Evolutionary conservation across 2,888 invertebrate genomes (phyloP), one percentile per base, ranked within the genome.

Genomic region (Coenonympha arcania): DNA sequence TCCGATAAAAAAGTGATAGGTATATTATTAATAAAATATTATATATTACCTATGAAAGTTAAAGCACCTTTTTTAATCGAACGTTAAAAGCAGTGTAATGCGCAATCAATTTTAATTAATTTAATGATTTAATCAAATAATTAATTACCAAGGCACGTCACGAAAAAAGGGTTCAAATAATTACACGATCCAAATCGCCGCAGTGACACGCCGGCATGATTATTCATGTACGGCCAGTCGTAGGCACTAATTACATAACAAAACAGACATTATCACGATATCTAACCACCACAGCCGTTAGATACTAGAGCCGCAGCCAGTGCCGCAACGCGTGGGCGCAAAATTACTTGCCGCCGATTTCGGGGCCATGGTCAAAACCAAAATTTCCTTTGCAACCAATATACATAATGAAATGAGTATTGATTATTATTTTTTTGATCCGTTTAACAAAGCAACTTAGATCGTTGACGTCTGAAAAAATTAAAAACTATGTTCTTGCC

Each of bases 231-330:
- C 26, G 33, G 39, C 33, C 24, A 24, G 37, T 50, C 31, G 24
- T 9, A 18, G 43, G 30, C 26, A 33, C 28, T 45, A 50, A 54
- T 48, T 45, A 51, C 40, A 16, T 41, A 45, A 54, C 37, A 26
- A 49, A 51, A 49, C 41, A 50, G 50, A 50, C 36, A 51, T 41
- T 31, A 54, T 44, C 48, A 44, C 44, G 24, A 34, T 48, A 40
- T 31, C 30, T 28, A n/a, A 48, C 44, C 44, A 49, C 50, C 41
- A 30, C 36, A 34, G 19, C 40, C 36, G 36, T 45, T 49, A 44
- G 45, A 31, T 48, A 48, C 26, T 6, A 19, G 22, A 16, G 22
- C 43, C 50, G 20, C 47, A 48, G 41, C 26, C 4, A 19, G 22
- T 18, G 22, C 43, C 50, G 20, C 47, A 48, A 50, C 46, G 37